Evolutionary conservation across 1,140 invertebrate species (phyloP), one percentile per base, ranked within the genome.

Genomic region (Camponotus vicinus): DNA sequence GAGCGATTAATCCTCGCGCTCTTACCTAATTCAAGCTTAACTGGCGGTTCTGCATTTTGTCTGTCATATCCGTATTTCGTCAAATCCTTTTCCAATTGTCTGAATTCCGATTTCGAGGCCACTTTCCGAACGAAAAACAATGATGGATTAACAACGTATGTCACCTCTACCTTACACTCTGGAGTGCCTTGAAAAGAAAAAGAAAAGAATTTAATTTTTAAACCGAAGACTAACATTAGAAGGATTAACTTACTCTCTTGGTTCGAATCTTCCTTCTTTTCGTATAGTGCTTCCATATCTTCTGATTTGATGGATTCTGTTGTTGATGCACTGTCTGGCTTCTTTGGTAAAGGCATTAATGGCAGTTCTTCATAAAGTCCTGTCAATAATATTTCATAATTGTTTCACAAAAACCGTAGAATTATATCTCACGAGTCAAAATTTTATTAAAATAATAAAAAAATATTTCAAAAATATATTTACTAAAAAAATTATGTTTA

Each of bases 101-200:
- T 0, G 3, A 85, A 32, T 75, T 71, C 4, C 59, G 79, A 15
- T 76, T 86, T 34, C 70, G 42, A 11, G 32, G 3, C n/a, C 8
- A 71, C 0, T 57, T 63, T 94, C 89, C 97, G 97, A 7, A 97
- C 93, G 94, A 96, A 97, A 93, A 97, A 97, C 61, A 96, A 95
- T 4, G 96, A 96, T 0, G 97, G 97, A 86, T 96, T 96, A 73
- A 96, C 96, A 4, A 97, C 96, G 78, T 97, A 96, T 57, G 96
- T 96, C 15, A 97, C 94, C 59, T 95, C 94, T 0, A 97, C 96
- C 40, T 57, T 18, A 6, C 92, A 78, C 61, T 95, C 94, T 55
- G 93, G 91, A 3, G 89, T 83, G 18, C 95, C 95, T 96, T 82
- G 55, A 93, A 92, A 40, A 71, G 73, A 61, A 77, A 78, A 76